Evolutionary conservation across 2,888 invertebrate species (phyloP), one percentile per base, ranked within the genome.

Genomic region (Blastobasis adustella): DNA sequence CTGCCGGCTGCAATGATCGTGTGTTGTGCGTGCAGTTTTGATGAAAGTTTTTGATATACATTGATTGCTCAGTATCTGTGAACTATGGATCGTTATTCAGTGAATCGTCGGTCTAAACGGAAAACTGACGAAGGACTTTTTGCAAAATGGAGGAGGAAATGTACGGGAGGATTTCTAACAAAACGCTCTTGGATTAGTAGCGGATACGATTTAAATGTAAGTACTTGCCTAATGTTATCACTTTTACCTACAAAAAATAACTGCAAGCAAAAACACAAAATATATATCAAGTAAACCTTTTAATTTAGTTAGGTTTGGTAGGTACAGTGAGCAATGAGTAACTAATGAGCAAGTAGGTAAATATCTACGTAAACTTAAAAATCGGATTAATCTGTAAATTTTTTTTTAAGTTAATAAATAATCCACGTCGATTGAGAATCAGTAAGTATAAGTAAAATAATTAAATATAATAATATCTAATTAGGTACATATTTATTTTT

Each of bases 141-240:
- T 43, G 67, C 76, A 0, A 76, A 71, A 63, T 88, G 87, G 85
- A 70, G 76, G 48, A 78, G 67, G 60, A 86, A 83, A 64, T 87
- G 78, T 54, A 70, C 73, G 5, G 69, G 68, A 45, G 73, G 74
- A 51, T 67, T 79, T 51, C 67, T 86, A 57, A 73, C 65, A 43
- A 82, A 67, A 52, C 72, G 76, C 9, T 72, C 76, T 23, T 86
- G 87, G 86, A 65, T 82, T 42, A 79, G 74, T 42, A 82, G 72
- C 59, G 78, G 83, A 68, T 88, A 82, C 58, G 82, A 87, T 66
- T 73, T 88, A 55, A 77, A 82, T 57, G 87, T 87, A 58, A 84
- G 86, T 82, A 58, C 42, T 42, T 42, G 3, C 3, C 23, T 23
- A 42, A 60, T 56, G 59, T 56, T 50, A 7, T 58, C 53, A 68